Evolutionary conservation across 1,140 invertebrate species (phyloP), one percentile per base, ranked within the genome.

Genomic region (Melanaphis sacchari): DNA sequence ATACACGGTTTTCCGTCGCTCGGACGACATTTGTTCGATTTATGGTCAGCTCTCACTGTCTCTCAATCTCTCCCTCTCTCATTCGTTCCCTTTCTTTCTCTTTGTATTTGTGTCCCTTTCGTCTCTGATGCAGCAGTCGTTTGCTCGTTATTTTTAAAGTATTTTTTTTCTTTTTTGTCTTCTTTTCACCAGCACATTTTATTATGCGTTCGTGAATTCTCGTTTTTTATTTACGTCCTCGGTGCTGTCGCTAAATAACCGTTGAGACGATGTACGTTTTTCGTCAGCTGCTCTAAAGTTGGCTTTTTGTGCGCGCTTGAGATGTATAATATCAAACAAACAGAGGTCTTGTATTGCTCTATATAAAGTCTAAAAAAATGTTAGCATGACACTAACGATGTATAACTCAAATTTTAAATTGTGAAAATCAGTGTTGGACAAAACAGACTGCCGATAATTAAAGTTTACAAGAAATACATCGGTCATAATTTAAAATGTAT

Each of bases 211-310:
- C 59, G 59, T 18, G 59, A 76, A 76, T 31, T n/a, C 59, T 21
- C 59, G 59, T 76, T 76, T 76, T 76, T 76, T 76, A 76, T 76
- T 76, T 76, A 76, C 59, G 59, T 76, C 31, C 59, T 76, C 59
- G 59, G 59, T n/a, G n/a, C 59, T 31, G 59, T 76, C 59, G 4
- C 31, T 15, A 76, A n/a, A 76, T n/a, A n/a, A n/a, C 59, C 59
- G 9, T n/a, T 15, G 59, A 76, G 59, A 76, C 59, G 31, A 18
- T 76, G 59, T 76, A 76, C 59, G 59, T 15, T 76, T 15, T 76
- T 76, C 59, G 15, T 15, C 59, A n/a, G 59, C 31, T 76, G 31
- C 31, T 76, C 59, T 76, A n/a, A 6, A 76, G 59, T 76, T n/a
- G 59, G 31, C 31, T 76, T 31, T 76, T 76, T 76, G 59, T 76